These are phyloP conservation scores for Toxotes chatareus DNA, from an alignment of 2,113 vertebrate species.

Conservation along the genomic window DNA sequence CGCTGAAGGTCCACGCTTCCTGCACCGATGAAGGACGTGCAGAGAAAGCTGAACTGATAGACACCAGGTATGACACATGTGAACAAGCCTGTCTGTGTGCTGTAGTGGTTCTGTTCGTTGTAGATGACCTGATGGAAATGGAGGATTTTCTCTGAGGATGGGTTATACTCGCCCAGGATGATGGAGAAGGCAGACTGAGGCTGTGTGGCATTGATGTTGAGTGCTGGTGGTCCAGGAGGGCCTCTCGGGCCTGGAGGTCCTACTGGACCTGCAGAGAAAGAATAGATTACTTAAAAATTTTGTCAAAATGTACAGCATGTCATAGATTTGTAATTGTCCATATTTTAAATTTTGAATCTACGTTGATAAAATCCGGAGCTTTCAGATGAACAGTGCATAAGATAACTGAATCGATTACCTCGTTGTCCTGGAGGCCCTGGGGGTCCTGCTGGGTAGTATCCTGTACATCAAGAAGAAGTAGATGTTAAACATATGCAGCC, in stretches of 20 bases:
- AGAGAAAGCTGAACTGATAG: slow-evolving; percentile 64
- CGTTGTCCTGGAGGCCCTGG: slow-evolving; percentile 27
- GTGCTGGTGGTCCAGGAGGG: slow-evolving; percentile 22
- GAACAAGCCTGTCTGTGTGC: slow-evolving; percentile 22
- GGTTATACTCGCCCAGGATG: slow-evolving; percentile 6
- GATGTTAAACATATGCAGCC: neutral
- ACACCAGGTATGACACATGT: slow-evolving; percentile 40
- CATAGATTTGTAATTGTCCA: neutral
- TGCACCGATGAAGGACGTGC: neutral
- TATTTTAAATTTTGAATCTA: neutral
- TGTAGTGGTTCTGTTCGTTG: slow-evolving; percentile 63
- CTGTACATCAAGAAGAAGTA: slow-evolving; percentile 21
- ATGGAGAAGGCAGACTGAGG: slow-evolving; percentile 53
- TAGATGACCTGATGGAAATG: slow-evolving; percentile 36
- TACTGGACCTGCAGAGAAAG: slow-evolving; percentile 60
- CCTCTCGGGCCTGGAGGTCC: slow-evolving; percentile 25
- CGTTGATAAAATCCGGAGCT: too few relatives aligned
- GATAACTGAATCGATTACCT: slow-evolving; percentile 59
- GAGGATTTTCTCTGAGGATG: slow-evolving; percentile 22
- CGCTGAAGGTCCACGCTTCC: neutral
- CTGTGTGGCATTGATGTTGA: slow-evolving; percentile 25
- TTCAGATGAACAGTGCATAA: neutral
- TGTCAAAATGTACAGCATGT: neutral
- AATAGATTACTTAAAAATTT: neutral
- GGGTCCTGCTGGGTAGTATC: neutral